Percentiles rank a stretch among this genome's conserved stretches.
Evolutionary conservation across 2,888 invertebrate genomes (phyloP).

Genomic region (Drosophila pseudotakahashii): DNA sequence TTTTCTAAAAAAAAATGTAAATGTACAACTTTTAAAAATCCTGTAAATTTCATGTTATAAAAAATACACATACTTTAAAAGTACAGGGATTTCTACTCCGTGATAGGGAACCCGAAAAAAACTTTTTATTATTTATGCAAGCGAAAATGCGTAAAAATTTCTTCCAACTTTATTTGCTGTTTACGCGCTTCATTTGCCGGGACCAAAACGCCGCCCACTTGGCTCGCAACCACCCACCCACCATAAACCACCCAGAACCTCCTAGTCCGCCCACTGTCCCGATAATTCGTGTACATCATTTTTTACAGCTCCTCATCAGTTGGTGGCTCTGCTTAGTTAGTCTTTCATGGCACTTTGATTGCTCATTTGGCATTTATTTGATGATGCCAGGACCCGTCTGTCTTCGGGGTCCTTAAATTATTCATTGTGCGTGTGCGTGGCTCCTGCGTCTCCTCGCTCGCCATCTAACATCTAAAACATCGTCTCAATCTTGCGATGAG

Average conservation of each 20-base stretch:
- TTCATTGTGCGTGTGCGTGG: slow-evolving; percentile 64
- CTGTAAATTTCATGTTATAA: too few relatives aligned
- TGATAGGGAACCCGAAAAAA: not conserved
- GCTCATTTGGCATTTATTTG: slow-evolving; percentile 81
- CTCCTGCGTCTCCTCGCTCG: slow-evolving; percentile 9
- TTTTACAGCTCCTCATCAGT: slow-evolving; percentile 72
- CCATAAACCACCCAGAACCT: not conserved
- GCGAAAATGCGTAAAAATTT: slow-evolving; percentile 50
- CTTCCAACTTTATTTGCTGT: slow-evolving; percentile 69
- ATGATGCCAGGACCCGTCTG: slow-evolving; percentile 54
- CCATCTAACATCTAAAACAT: slow-evolving; percentile 31
- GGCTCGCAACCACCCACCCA: not conserved
- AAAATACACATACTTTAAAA: not conserved
- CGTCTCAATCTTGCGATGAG: slow-evolving; percentile 46
- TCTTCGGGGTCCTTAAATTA: slow-evolving; percentile 63
- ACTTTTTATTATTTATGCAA: slow-evolving; percentile 57
- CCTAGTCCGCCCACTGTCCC: slow-evolving; percentile 20
- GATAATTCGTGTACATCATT: slow-evolving; percentile 75
- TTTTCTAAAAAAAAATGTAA: too few relatives aligned
- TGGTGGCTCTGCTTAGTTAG: slow-evolving; percentile 66
- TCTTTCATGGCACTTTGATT: slow-evolving; percentile 79
- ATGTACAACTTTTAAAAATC: too few relatives aligned
- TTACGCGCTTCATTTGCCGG: slow-evolving; percentile 69
- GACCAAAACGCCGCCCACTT: slow-evolving; percentile 11
- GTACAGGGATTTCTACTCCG: slow-evolving; percentile 23